A percentile compares a stretch with the other conserved stretches of the same genome.
These are phyloP conservation scores for Sphenodon punctatus DNA, from an alignment of 2,797 vertebrate genomes.

Conservation along the genomic window DNA sequence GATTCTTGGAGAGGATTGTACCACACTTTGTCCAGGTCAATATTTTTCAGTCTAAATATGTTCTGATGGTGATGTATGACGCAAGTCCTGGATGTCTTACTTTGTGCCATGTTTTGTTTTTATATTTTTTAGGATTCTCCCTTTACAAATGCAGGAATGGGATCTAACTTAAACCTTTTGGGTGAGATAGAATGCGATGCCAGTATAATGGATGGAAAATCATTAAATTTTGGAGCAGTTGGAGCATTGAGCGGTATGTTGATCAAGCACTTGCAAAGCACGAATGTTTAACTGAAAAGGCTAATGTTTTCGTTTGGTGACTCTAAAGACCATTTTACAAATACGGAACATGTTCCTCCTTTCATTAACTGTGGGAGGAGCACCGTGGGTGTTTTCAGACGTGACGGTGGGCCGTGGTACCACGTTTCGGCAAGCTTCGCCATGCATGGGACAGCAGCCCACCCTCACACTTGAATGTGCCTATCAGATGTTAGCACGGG, in stretches of 20 bases:
- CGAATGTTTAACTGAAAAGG: not conserved
- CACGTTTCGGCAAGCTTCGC: too few species aligned
- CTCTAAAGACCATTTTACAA: too few species aligned
- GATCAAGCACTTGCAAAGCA: not conserved
- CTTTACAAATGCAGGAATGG: conserved; percentile 97
- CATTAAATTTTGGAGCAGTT: conserved; percentile 94
- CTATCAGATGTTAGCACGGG: too few species aligned
- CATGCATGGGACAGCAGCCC: too few species aligned
- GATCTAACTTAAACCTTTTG: conserved; percentile 96
- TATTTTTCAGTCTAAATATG: accelerated
- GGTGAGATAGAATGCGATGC: conserved; percentile 99
- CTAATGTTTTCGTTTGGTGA: too few species aligned
- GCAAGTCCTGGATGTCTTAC: not conserved
- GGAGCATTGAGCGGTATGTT: conserved; percentile 94
- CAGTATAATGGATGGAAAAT: conserved; percentile 99
- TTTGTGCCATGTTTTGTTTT: conserved; percentile 40
- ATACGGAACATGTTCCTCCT: too few species aligned
- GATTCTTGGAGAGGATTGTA: not conserved
- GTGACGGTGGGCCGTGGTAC: too few species aligned
- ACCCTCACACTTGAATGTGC: too few species aligned
- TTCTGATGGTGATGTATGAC: not conserved
- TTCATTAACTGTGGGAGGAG: too few species aligned
- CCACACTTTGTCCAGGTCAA: not conserved
- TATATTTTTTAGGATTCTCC: conserved; percentile 91
- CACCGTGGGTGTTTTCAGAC: too few species aligned